Percentiles rank a stretch among this genome's conserved stretches.
Evolutionary conservation across 2,797 vertebrate genomes (phyloP).

Genomic region (Ptychobarbus kaznakovi): DNA sequence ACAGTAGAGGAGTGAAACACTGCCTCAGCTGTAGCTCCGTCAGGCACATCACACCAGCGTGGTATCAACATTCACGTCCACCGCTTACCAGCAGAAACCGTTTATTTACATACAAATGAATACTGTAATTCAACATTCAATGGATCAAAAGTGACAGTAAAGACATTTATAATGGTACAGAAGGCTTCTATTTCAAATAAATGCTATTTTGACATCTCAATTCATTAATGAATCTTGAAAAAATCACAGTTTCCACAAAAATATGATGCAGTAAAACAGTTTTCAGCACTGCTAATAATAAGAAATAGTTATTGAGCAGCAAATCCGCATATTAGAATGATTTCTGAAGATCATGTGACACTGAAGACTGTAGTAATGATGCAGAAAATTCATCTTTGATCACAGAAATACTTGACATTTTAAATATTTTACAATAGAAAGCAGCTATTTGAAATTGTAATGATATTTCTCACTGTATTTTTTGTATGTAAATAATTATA

Average conservation of each 20-base stretch:
- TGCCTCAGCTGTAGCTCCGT: conserved; percentile 14
- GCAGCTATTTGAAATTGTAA: background rate
- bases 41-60: background rate
- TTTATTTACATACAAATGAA: background rate
- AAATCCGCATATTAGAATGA: background rate
- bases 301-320: background rate
- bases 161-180: background rate
- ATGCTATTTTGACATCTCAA: background rate
- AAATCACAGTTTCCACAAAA: background rate
- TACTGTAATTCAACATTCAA: background rate
- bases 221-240: background rate
- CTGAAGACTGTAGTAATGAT: background rate
- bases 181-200: background rate
- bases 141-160: background rate
- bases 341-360: background rate
- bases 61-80: conserved; percentile 23
- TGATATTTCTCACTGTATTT: background rate
- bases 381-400: background rate
- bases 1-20: conserved; percentile 33
- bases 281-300: background rate
- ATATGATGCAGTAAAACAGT: background rate
- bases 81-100: background rate
- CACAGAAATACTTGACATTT: background rate
- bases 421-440: background rate
- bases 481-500: background rate